phyloP scores from a whole-genome alignment of 2,797 vertebrate genomes.

The Gymnoscopelus braueri region DNA sequence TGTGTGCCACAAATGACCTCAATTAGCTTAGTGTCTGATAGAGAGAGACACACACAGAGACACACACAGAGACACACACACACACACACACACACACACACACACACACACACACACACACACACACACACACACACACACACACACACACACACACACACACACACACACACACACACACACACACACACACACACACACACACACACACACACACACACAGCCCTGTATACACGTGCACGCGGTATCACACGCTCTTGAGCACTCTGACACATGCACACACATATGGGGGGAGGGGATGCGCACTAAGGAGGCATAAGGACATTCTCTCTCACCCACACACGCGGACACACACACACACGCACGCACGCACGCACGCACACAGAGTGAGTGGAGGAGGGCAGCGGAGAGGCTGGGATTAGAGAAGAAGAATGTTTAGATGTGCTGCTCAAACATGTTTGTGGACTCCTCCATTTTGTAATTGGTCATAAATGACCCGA shows the following conservation, averaged over 20 bases:
- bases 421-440: slow-evolving; percentile 26
- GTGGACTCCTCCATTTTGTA: slow-evolving; percentile 43
- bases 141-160: slow-evolving; percentile 28
- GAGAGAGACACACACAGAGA: slow-evolving; percentile 44
- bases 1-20: slow-evolving; percentile 70
- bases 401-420: slow-evolving; percentile 46
- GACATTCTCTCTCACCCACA: slow-evolving; percentile 7
- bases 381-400: not conserved
- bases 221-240: not conserved
- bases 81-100: slow-evolving; percentile 34
- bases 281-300: not conserved
- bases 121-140: slow-evolving; percentile 3
- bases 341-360: slow-evolving; percentile 6
- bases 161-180: slow-evolving; percentile 40
- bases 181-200: slow-evolving; percentile 27
- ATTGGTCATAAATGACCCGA: slow-evolving; percentile 23
- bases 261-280: not conserved
- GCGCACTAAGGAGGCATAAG: too few species aligned
- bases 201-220: slow-evolving; percentile 29
- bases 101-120: slow-evolving; percentile 12
- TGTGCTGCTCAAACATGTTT: slow-evolving; percentile 41
- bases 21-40: slow-evolving; percentile 75
- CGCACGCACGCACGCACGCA: not conserved
- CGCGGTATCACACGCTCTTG: not conserved
- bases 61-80: slow-evolving; percentile 37